Percentiles rank a stretch among this genome's conserved stretches.
phyloP scores from a whole-genome alignment of 2,888 invertebrate species.

The Apamea anceps region DNA sequence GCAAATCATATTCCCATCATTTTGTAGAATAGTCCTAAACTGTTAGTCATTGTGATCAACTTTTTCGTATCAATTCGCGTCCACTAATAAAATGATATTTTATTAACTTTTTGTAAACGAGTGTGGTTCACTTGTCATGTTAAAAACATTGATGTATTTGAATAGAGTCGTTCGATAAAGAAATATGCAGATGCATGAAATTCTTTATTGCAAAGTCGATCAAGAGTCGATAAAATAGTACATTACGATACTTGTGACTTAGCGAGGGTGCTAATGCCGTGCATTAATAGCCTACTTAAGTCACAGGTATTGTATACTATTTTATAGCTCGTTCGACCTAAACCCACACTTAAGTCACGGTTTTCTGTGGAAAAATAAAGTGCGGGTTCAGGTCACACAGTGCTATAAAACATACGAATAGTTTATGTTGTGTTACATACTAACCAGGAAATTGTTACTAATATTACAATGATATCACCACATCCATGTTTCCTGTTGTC shows the following conservation, averaged over 20 bases:
- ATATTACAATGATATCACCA: background rate
- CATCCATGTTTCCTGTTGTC: slow-evolving; percentile 19
- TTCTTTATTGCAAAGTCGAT: slow-evolving; percentile 4
- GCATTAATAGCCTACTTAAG: background rate
- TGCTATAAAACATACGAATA: background rate
- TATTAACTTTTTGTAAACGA: background rate
- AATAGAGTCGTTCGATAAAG: slow-evolving; percentile 12
- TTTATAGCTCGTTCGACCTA: background rate
- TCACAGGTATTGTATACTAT: background rate
- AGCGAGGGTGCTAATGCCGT: background rate
- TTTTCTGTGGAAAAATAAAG: background rate
- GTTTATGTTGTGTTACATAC: slow-evolving; percentile 11
- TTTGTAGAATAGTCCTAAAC: background rate
- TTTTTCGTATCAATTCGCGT: slow-evolving; percentile 9
- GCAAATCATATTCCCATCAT: slow-evolving; percentile 19
- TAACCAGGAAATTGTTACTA: slow-evolving; percentile 30
- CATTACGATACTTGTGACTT: background rate
- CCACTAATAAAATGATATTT: slow-evolving; percentile 34
- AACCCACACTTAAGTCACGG: background rate
- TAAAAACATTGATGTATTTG: slow-evolving; percentile 14
- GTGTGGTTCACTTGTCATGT: background rate
- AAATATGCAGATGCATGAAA: background rate
- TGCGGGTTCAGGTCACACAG: background rate
- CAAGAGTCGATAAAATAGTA: slow-evolving; percentile 1
- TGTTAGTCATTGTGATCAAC: slow-evolving; percentile 14